These are phyloP conservation scores for Melinopterus prodromus DNA, from an alignment of 2,888 invertebrate genomes.

Conservation along the genomic window DNA sequence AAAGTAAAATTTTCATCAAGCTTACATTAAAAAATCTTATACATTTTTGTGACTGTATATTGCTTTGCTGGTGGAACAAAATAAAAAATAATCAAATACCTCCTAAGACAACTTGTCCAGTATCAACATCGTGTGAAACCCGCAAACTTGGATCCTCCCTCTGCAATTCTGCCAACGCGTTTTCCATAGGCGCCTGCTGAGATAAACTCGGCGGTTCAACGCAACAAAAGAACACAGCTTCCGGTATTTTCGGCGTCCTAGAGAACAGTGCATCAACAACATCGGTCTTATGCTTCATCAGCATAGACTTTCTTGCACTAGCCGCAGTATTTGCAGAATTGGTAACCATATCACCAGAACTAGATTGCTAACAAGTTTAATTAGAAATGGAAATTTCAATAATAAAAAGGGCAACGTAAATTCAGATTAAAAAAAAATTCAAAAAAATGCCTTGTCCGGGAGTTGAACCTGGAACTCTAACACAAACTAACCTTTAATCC, in stretches of 20 bases:
- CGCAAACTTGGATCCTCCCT: constrained; percentile 92
- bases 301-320: constrained; percentile 65
- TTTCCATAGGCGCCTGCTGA: constrained; percentile 78
- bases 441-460: not conserved
- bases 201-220: constrained; percentile 89
- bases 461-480: too few relatives aligned
- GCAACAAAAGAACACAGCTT: constrained; percentile 96
- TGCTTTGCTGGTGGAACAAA: not conserved
- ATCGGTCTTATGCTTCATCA: constrained; percentile 48
- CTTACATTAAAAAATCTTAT: too few relatives aligned
- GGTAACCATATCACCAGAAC: constrained; percentile 80
- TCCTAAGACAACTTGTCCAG: constrained; percentile 86
- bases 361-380: constrained; percentile 63
- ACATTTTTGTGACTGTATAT: not conserved
- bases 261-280: constrained; percentile 58
- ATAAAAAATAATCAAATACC: constrained; percentile 58
- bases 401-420: not conserved
- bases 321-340: constrained; percentile 65
- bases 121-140: constrained; percentile 78
- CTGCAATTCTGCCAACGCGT: constrained; percentile 80
- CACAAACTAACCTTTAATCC: constrained; percentile 76
- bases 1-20: too few relatives aligned
- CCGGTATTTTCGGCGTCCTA: constrained; percentile 77
- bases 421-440: not conserved
- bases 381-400: not conserved